These are phyloP conservation scores for Eutrigla gurnardus DNA, from an alignment of 2,797 vertebrate genomes.

Conservation along the genomic window DNA sequence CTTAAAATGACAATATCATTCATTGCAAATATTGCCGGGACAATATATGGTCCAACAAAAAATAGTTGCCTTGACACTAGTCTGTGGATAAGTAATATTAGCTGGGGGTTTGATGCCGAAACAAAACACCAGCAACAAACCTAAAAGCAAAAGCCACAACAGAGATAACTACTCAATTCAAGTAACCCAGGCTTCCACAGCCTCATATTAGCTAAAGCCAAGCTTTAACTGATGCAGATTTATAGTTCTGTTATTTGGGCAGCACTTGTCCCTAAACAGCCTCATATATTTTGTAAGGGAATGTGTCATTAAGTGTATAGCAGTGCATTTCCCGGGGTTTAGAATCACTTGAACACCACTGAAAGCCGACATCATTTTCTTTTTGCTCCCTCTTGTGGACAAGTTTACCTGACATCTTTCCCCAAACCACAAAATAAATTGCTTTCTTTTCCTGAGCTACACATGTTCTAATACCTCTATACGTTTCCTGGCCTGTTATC, in stretches of 20 bases:
- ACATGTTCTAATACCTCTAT: not conserved
- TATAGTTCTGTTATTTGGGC: not conserved
- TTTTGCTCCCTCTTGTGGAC: slow-evolving; percentile 13
- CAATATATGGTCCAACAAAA: too few relatives aligned
- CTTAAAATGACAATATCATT: too few relatives aligned
- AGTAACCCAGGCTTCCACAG: not conserved
- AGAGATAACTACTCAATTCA: not conserved
- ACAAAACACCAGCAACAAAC: not conserved
- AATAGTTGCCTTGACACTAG: too few relatives aligned
- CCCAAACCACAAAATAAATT: not conserved
- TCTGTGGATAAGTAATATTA: too few relatives aligned
- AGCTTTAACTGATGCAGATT: not conserved
- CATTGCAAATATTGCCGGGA: too few relatives aligned
- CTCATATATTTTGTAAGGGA: not conserved
- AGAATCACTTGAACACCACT: not conserved
- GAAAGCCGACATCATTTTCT: not conserved
- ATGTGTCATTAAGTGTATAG: not conserved
- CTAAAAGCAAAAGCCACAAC: not conserved
- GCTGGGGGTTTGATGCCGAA: not conserved
- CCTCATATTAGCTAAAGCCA: not conserved
- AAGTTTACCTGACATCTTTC: not conserved
- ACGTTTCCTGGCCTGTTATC: not conserved
- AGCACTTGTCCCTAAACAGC: not conserved
- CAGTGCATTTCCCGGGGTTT: too few relatives aligned
- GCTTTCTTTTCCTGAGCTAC: not conserved